phyloP scores from a whole-genome alignment of 2,888 invertebrate species.

The Athalia circularis region DNA sequence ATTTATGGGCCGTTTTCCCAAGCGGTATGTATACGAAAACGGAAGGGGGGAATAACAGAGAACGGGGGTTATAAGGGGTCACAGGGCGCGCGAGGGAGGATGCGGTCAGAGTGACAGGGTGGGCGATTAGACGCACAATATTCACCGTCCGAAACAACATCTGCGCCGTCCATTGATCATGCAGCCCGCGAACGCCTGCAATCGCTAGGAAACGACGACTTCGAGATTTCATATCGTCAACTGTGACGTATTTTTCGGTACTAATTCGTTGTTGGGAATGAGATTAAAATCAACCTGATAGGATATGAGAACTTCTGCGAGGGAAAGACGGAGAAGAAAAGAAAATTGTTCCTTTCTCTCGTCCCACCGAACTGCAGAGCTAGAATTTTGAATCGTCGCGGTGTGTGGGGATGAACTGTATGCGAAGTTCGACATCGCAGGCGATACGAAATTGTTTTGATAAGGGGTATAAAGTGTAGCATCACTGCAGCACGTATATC shows the following conservation, averaged over 20 bases:
- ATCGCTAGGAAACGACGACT: neutral
- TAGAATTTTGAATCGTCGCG: too few relatives aligned
- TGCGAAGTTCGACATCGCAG: too few relatives aligned
- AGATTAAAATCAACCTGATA: too few relatives aligned
- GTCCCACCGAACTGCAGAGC: too few relatives aligned
- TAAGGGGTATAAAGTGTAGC: too few relatives aligned
- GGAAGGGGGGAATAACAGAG: slow-evolving; percentile 45
- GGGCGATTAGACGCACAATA: slow-evolving; percentile 73
- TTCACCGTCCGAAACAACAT: slow-evolving; percentile 70
- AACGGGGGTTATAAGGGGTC: slow-evolving; percentile 44
- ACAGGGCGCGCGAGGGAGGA: slow-evolving; percentile 48
- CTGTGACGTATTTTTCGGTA: neutral
- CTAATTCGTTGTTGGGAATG: slow-evolving; percentile 8
- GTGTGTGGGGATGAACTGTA: too few relatives aligned
- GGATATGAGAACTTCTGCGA: too few relatives aligned
- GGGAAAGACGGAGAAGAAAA: too few relatives aligned
- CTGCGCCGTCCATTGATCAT: slow-evolving; percentile 73
- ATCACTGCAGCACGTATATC: neutral
- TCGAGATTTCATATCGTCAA: neutral
- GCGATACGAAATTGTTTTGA: too few relatives aligned
- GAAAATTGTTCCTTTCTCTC: too few relatives aligned
- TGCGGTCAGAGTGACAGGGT: slow-evolving; percentile 73
- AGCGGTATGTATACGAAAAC: slow-evolving; percentile 52
- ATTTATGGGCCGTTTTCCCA: slow-evolving; percentile 71
- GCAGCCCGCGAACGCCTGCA: slow-evolving; percentile 30